Evolutionary conservation across 2,113 vertebrate genomes (phyloP).

Genomic region (Rhagologus leucostigma): DNA sequence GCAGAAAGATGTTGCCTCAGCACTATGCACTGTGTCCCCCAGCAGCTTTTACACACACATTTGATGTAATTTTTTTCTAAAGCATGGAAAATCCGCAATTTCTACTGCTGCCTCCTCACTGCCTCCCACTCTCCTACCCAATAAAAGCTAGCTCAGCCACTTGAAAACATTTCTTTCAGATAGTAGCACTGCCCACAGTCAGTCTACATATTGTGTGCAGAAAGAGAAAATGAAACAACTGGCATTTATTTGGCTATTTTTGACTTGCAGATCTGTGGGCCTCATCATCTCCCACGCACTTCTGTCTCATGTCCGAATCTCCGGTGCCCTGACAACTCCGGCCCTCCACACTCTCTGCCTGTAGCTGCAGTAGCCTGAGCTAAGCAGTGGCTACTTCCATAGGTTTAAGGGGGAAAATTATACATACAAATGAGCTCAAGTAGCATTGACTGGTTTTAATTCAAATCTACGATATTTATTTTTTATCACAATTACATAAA

Average conservation of each 20-base stretch:
- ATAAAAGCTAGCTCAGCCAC: background rate
- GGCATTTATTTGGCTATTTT: background rate
- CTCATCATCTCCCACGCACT: background rate
- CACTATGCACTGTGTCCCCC: background rate
- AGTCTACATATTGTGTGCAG: background rate
- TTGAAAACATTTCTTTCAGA: background rate
- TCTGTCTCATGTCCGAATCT: background rate
- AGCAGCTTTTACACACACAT: background rate
- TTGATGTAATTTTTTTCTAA: background rate
- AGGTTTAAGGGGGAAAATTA: background rate
- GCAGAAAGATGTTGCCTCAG: background rate
- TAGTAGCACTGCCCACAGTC: background rate
- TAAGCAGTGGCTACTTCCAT: background rate
- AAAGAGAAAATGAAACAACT: background rate
- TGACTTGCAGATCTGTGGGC: background rate
- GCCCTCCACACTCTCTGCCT: background rate
- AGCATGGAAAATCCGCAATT: background rate
- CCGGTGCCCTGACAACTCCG: background rate
- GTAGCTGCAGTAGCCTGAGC: background rate
- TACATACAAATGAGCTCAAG: background rate
- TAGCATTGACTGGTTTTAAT: background rate
- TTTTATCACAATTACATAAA: background rate
- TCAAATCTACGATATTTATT: background rate
- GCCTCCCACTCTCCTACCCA: background rate
- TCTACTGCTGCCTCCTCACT: background rate